Evolutionary conservation across 2,888 invertebrate species (phyloP).

Genomic region (Idaea straminata): DNA sequence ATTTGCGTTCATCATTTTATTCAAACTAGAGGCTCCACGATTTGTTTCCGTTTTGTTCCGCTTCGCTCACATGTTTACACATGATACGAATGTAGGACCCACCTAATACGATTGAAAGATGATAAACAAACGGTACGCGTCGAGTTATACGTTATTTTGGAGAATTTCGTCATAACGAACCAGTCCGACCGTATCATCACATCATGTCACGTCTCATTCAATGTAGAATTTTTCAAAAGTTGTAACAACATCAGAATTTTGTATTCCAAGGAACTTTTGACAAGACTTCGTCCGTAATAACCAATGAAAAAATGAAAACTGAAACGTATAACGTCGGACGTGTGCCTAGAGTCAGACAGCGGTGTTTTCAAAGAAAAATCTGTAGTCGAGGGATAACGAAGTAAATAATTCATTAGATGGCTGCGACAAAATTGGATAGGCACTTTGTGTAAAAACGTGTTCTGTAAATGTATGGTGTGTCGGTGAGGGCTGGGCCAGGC

Average conservation of each 20-base stretch:
- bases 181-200: conserved; percentile 41
- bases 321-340: conserved; percentile 11
- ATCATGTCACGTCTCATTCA: conserved; percentile 39
- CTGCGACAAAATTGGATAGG: conserved; percentile 45
- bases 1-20: neutral
- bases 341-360: conserved; percentile 1
- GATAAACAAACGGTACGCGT: conserved; percentile 61
- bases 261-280: conserved; percentile 20
- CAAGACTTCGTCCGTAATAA: conserved; percentile 20
- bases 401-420: conserved; percentile 66
- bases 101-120: conserved; percentile 63
- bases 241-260: conserved; percentile 27
- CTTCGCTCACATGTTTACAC: conserved; percentile 59
- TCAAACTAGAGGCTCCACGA: conserved; percentile 34
- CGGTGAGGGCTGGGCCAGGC: conserved; percentile 36
- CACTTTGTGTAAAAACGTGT: conserved; percentile 48
- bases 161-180: conserved; percentile 34
- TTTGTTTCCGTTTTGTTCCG: conserved; percentile 60
- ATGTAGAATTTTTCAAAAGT: conserved; percentile 52
- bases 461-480: conserved; percentile 59
- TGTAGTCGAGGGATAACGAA: conserved; percentile 44
- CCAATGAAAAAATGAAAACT: conserved; percentile 19
- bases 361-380: conserved; percentile 31
- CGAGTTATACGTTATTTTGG: conserved; percentile 45
- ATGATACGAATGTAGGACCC: conserved; percentile 58